A percentile compares a stretch with the other conserved stretches of the same genome.
These are phyloP conservation scores for Indri indri DNA, from an alignment of 2,113 vertebrate genomes.

Conservation along the genomic window DNA sequence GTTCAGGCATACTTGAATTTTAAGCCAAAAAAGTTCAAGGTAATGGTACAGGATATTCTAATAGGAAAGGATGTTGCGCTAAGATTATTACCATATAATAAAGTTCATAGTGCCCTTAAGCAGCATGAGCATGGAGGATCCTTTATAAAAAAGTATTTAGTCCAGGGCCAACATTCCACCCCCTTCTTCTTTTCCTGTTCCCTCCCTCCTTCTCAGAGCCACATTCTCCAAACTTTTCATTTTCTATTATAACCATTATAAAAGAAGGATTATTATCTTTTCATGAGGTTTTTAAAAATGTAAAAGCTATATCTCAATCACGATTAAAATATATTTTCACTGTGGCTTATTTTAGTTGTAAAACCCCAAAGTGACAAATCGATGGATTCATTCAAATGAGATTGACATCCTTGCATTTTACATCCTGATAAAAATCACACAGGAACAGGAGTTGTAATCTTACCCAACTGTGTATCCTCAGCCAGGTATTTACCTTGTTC, in stretches of 20 bases:
- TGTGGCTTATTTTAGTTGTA: constrained; percentile 40
- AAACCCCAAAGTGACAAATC: constrained; percentile 37
- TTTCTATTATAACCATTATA: constrained; percentile 18
- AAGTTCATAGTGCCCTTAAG: constrained; percentile 20
- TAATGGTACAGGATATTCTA: constrained; percentile 20
- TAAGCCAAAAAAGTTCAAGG: constrained; percentile 38
- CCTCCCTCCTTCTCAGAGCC: background rate
- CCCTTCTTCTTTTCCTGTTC: background rate
- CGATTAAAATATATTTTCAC: constrained; percentile 57
- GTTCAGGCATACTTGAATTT: constrained; percentile 19
- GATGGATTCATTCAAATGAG: constrained; percentile 61
- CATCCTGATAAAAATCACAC: constrained; percentile 74
- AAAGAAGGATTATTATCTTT: background rate
- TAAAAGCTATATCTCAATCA: constrained; percentile 34
- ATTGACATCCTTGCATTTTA: constrained; percentile 62
- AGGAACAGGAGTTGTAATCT: constrained; percentile 64
- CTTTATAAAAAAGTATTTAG: background rate
- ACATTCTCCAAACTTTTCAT: constrained; percentile 58
- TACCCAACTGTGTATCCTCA: constrained; percentile 1
- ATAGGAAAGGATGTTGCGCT: constrained; percentile 31
- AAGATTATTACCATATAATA: constrained; percentile 13
- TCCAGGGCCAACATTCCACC: background rate
- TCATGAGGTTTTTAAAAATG: background rate
- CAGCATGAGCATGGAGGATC: background rate
- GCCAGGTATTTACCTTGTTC: constrained; percentile 64